Base-by-base conservation (phyloP, 2,113 vertebrate genomes). In the Tetraodon nigroviridis region DNA sequence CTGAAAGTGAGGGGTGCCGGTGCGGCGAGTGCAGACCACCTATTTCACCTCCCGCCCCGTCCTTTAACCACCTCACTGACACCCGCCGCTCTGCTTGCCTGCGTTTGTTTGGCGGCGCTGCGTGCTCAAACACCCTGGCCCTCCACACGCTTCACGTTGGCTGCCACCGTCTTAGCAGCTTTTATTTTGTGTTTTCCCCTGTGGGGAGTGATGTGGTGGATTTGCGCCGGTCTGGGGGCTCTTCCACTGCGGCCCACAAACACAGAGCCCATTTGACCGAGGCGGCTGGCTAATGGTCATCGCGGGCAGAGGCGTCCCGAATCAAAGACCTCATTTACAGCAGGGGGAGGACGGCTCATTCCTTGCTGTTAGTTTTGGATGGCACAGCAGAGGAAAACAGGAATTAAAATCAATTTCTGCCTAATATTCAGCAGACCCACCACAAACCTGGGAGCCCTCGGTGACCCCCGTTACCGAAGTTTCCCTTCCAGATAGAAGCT, bases 391-490 rank as follows among this genome's bases (percentile, higher is more conserved):
- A 87, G 77, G 87, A 89, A 86, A 79, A 46, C 74, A 69, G 73
- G 84, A 81, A 88, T 88, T 86, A 89, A 89, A 88, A 89, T 88
- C 84, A 88, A 86, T 89, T 85, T 86, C 83, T 85, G 79, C 82
- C 67, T 86, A 89, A 89, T 88, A 89, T 88, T 86, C 80, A 82
- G 60, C 51, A 67, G 87, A 89, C 88, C 86, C 76, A 89, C 90
- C 86, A 59, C 87, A 87, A 87, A 79, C 78, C 72, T 74, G 46
- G 48, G 48, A 83, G 83, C 51, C 77, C 81, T 88, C 83, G 78
- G 79, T 87, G 81, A 87, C 86, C 78, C 41, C 32, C 32, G 12
- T 37, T 15, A 29, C 22, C 16, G 57, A 55, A 71, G 47, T 79
- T 58, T 68, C 52, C 52, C 65, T 61, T 69, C 56, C 56, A 49